Conservation (phyloP, 1,140 invertebrate species). For the Anadara kagoshimensis region DNA sequence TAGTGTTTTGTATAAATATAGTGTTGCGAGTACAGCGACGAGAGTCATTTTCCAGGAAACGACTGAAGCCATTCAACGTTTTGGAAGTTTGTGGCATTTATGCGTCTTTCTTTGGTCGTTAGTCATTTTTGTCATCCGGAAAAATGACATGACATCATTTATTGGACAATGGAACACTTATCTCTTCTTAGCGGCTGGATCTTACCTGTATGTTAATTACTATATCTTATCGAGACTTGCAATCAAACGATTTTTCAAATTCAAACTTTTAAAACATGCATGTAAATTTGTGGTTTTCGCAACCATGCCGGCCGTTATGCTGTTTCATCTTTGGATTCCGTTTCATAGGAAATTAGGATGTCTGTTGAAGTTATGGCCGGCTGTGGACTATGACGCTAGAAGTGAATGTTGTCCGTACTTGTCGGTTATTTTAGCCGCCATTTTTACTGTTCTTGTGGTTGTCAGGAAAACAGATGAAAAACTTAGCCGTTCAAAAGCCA, state of each 20-base stretch:
- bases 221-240: not conserved
- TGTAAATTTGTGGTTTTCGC: not conserved
- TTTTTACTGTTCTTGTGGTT: too few relatives aligned
- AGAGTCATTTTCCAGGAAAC: conserved; percentile 6
- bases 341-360: conserved; percentile 4
- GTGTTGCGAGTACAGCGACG: conserved; percentile 5
- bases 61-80: conserved; percentile 9
- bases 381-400: too few relatives aligned
- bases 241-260: not conserved
- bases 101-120: conserved; percentile 29
- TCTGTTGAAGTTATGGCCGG: not conserved
- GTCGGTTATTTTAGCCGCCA: too few relatives aligned
- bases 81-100: conserved; percentile 32
- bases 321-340: conserved; percentile 13
- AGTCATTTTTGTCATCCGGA: conserved; percentile 5
- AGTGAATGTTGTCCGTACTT: too few relatives aligned
- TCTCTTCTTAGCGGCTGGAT: not conserved
- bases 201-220: not conserved
- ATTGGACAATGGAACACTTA: conserved; percentile 14
- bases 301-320: not conserved
- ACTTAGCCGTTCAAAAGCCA: too few relatives aligned
- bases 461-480: too few relatives aligned
- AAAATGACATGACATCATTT: not conserved
- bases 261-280: not conserved
- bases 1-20: conserved; percentile 12